phyloP scores from a whole-genome alignment of 1,140 invertebrate species.

The Atta colombica region DNA sequence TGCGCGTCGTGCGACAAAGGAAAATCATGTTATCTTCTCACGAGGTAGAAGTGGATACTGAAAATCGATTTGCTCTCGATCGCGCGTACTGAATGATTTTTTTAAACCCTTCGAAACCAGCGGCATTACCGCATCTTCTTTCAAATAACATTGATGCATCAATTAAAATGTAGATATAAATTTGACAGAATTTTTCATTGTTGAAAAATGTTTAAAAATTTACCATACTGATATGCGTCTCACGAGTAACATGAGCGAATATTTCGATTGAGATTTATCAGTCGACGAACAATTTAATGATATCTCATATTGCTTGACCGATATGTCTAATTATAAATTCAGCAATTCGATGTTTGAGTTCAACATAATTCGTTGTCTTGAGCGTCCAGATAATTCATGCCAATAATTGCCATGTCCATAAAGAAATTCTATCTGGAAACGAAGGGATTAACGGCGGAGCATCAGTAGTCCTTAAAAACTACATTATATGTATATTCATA shows the following conservation, averaged over 20 bases:
- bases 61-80: slow-evolving; percentile 63
- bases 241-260: slow-evolving; percentile 62
- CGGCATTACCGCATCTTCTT: slow-evolving; percentile 31
- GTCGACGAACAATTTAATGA: slow-evolving; percentile 53
- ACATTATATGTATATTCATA: slow-evolving; percentile 60
- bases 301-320: slow-evolving; percentile 66
- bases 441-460: slow-evolving; percentile 70
- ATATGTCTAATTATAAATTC: slow-evolving; percentile 74
- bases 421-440: slow-evolving; percentile 59
- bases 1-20: slow-evolving; percentile 55
- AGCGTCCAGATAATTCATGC: slow-evolving; percentile 30
- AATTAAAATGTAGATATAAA: slow-evolving; percentile 53
- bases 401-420: slow-evolving; percentile 14
- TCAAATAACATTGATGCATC: slow-evolving; percentile 24
- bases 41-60: slow-evolving; percentile 68
- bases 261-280: slow-evolving; percentile 50
- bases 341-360: slow-evolving; percentile 56
- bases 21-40: slow-evolving; percentile 59
- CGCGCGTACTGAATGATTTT: slow-evolving; percentile 53
- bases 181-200: slow-evolving; percentile 57
- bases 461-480: slow-evolving; percentile 68
- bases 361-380: slow-evolving; percentile 55
- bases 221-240: slow-evolving; percentile 72
- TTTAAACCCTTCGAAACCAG: slow-evolving; percentile 72
- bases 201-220: slow-evolving; percentile 73